Conservation (phyloP, 2,113 vertebrate genomes). For the Phalacrocorax pelagicus region DNA sequence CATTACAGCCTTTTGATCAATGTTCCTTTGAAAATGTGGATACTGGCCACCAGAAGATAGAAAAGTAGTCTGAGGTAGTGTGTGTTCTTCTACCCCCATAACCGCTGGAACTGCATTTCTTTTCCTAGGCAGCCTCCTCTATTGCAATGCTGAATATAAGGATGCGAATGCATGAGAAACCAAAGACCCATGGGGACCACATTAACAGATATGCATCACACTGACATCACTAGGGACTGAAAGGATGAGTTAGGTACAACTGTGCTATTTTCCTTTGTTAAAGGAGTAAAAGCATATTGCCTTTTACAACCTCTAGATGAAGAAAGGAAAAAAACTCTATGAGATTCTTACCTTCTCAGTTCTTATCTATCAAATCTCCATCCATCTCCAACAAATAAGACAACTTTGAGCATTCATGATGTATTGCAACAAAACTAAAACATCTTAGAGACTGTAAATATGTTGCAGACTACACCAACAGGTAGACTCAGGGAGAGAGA, state of each 20-base stretch:
- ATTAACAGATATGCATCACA: too few species aligned
- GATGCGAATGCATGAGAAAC: not conserved
- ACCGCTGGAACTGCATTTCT: not conserved
- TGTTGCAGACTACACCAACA: not conserved
- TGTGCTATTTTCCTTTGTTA: not conserved
- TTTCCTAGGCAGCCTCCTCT: not conserved
- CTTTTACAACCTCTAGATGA: not conserved
- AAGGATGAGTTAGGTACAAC: not conserved
- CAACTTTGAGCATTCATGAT: not conserved
- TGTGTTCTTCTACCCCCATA: not conserved
- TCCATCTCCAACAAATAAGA: not conserved
- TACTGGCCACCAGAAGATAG: not conserved
- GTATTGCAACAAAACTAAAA: not conserved
- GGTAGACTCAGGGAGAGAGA: not conserved
- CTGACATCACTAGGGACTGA: not conserved
- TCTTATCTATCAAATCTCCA: not conserved
- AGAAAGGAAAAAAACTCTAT: not conserved
- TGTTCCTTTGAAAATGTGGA: not conserved
- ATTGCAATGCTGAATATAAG: not conserved
- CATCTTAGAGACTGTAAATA: not conserved
- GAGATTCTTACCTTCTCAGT: not conserved
- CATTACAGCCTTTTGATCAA: not conserved
- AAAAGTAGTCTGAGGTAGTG: not conserved
- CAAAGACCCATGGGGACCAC: rapidly evolving
- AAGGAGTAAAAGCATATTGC: not conserved